These are phyloP conservation scores for Druon quercuslanigerum DNA, from an alignment of 1,140 invertebrate genomes.

Conservation along the genomic window DNA sequence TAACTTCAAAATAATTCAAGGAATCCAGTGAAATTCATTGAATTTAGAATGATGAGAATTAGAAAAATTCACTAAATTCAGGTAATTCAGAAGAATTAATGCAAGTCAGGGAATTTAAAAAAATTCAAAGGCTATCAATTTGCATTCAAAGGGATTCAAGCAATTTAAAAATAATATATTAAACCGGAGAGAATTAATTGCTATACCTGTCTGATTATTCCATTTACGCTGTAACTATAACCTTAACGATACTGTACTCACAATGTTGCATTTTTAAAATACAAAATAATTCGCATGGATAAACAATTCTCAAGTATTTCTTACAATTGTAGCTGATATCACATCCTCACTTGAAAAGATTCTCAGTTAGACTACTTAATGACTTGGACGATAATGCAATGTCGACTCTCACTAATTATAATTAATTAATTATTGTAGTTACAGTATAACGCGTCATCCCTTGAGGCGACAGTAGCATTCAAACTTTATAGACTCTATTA, in stretches of 20 bases:
- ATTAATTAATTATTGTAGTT: conserved; percentile 12
- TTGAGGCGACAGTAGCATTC: neutral
- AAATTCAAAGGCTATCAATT: no score
- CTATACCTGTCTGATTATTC: no score
- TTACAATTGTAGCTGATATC: conserved; percentile 24
- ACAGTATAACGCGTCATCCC: neutral
- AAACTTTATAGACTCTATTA: conserved; percentile 8
- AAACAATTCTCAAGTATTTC: neutral
- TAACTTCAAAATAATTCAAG: no score
- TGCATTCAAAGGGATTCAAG: no score
- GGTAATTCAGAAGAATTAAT: no score
- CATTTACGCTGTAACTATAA: no score
- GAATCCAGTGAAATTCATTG: no score
- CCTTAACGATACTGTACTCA: neutral
- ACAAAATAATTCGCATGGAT: neutral
- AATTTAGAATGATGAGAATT: no score
- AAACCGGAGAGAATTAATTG: no score
- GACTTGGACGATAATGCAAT: neutral
- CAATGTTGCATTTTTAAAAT: neutral
- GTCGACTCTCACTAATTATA: neutral
- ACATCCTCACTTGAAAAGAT: conserved; percentile 22
- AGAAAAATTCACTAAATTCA: no score
- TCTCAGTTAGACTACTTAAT: neutral
- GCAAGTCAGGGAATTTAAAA: no score
- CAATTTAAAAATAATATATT: no score